phyloP scores from a whole-genome alignment of 2,888 invertebrate species.

The Pheosia tremula region DNA sequence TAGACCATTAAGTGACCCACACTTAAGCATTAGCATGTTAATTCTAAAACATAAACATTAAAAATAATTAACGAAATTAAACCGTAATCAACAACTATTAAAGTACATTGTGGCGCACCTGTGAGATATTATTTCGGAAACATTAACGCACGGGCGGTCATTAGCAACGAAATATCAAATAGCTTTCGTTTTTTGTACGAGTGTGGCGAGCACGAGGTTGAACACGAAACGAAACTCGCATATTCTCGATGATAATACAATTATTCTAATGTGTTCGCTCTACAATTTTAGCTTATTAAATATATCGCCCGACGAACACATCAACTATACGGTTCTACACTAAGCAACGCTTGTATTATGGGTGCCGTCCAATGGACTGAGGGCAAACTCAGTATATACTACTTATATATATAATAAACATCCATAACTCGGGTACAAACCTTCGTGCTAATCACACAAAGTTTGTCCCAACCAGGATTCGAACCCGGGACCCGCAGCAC shows the following conservation, averaged over 20 bases:
- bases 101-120: conserved; percentile 53
- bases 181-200: conserved; percentile 23
- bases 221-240: neutral
- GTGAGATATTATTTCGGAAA: conserved; percentile 47
- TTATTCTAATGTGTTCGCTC: neutral
- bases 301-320: no score
- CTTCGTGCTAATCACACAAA: no score
- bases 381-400: no score
- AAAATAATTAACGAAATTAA: conserved; percentile 38
- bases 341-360: no score
- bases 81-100: conserved; percentile 53
- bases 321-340: no score
- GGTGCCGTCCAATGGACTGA: no score
- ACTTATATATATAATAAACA: no score
- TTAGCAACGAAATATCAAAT: conserved; percentile 44
- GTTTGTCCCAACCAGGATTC: no score
- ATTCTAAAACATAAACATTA: neutral
- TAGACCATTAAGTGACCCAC: no score
- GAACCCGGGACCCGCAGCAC: no score
- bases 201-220: conserved; percentile 10
- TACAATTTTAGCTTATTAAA: no score
- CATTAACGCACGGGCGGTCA: conserved; percentile 47
- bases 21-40: neutral
- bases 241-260: neutral
- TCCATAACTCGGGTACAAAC: no score